A percentile compares a stretch with the other conserved stretches of the same genome.
Evolutionary conservation across 2,888 invertebrate genomes (phyloP).

Genomic region (Eugnorisma glareosa): DNA sequence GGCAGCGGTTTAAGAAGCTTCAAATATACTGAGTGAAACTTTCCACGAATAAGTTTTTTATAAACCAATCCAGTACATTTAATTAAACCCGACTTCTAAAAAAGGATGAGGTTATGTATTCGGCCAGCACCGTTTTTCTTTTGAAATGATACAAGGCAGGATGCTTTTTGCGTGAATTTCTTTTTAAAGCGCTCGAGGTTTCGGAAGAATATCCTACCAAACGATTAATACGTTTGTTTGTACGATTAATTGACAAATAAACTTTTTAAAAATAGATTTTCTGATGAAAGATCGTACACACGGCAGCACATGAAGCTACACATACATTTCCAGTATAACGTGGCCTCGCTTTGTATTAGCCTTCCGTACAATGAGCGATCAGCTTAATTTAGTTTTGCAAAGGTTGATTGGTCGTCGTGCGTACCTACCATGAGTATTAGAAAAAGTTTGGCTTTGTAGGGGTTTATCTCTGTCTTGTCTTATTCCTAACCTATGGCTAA

Average conservation of each 20-base stretch:
- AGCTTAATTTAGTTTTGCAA: no score
- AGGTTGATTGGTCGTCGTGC: no score
- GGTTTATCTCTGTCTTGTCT: background rate
- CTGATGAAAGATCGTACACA: background rate
- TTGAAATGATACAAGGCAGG: background rate
- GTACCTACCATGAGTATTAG: no score
- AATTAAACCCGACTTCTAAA: background rate
- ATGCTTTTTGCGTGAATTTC: background rate
- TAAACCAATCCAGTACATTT: background rate
- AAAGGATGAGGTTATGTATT: background rate
- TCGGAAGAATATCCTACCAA: background rate
- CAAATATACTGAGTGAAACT: background rate
- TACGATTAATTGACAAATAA: background rate
- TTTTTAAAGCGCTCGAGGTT: background rate
- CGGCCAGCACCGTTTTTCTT: background rate
- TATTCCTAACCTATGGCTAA: background rate
- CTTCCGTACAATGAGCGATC: no score
- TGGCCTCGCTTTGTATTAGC: no score
- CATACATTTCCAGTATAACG: no score
- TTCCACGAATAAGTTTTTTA: background rate
- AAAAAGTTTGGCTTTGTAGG: background rate
- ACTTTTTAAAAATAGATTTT: background rate
- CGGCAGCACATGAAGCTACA: no score
- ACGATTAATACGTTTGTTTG: background rate
- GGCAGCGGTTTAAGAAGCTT: constrained; percentile 1